Percentiles rank a stretch among this genome's conserved stretches.
These are phyloP conservation scores for Pinna nobilis DNA, from an alignment of 1,140 invertebrate genomes.

Conservation along the genomic window DNA sequence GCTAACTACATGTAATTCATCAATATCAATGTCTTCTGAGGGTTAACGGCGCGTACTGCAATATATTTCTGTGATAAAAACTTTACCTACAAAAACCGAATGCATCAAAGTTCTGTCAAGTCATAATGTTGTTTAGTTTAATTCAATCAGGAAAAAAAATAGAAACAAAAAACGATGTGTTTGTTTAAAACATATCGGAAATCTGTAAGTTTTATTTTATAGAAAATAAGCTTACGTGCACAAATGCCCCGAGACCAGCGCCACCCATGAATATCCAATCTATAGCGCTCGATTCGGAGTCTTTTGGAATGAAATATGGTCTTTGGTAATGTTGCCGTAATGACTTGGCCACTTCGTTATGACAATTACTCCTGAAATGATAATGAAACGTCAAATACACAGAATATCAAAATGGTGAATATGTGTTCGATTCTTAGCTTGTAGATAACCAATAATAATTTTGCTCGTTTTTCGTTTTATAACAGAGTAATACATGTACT, in stretches of 20 bases:
- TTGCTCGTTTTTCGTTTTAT: neutral
- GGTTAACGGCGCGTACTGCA: too few species aligned
- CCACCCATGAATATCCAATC: constrained; percentile 98
- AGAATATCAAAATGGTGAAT: neutral
- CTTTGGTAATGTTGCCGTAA: constrained; percentile 86
- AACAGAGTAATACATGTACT: neutral
- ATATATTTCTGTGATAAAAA: too few species aligned
- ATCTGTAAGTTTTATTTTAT: too few species aligned
- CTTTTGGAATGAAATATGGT: constrained; percentile 90
- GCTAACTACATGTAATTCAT: too few species aligned
- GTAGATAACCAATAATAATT: neutral
- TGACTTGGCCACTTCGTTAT: constrained; percentile 83
- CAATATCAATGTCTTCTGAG: too few species aligned
- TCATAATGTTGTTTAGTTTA: too few species aligned
- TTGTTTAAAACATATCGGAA: too few species aligned
- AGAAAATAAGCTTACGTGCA: constrained; percentile 83
- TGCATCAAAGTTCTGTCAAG: too few species aligned
- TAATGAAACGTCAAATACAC: neutral
- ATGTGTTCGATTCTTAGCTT: neutral
- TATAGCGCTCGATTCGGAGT: constrained; percentile 86
- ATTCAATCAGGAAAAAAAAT: too few species aligned
- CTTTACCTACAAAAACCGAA: too few species aligned
- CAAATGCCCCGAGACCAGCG: constrained; percentile 90
- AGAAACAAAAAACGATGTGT: too few species aligned
- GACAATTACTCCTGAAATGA: constrained; percentile 88